phyloP scores from a whole-genome alignment of 2,797 vertebrate genomes.

The Amniataba percoides region DNA sequence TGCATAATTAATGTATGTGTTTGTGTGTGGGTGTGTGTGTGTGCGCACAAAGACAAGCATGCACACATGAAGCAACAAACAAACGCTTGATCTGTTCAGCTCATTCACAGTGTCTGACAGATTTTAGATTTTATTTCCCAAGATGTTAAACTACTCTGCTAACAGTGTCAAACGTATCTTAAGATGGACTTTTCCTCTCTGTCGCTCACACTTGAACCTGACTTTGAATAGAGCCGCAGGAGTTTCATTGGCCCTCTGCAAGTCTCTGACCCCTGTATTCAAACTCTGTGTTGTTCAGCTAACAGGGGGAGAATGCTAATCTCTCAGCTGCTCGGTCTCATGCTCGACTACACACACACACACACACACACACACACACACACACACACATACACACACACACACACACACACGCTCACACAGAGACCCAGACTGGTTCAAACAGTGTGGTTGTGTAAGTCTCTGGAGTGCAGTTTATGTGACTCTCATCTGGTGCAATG shows the following conservation, averaged over 20 bases:
- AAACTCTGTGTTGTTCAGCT: constrained; percentile 48
- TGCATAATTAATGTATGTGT: constrained; percentile 10
- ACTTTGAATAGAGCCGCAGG: constrained; percentile 20
- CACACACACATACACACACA: constrained; percentile 37
- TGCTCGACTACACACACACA: constrained; percentile 37
- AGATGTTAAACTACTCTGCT: neutral
- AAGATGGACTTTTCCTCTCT: neutral
- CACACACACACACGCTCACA: constrained; percentile 33
- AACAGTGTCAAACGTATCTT: neutral
- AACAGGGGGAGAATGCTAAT: constrained; percentile 62
- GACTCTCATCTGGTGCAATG: constrained; percentile 32
- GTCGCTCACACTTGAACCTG: neutral
- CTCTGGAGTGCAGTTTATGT: constrained; percentile 40
- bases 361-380: constrained; percentile 37
- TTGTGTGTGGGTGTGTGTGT: neutral
- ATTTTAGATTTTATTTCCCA: neutral
- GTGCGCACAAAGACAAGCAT: neutral
- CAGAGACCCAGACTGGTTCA: constrained; percentile 39
- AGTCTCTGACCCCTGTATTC: constrained; percentile 41
- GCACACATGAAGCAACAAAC: constrained; percentile 4
- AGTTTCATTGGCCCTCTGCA: constrained; percentile 7
- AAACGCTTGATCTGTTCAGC: constrained; percentile 3
- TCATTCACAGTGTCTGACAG: neutral
- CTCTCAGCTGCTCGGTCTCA: constrained; percentile 73
- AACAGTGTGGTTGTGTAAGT: constrained; percentile 51